Percentiles rank a stretch among this genome's conserved stretches.
phyloP scores from a whole-genome alignment of 1,140 invertebrate species.

The Popillia japonica region DNA sequence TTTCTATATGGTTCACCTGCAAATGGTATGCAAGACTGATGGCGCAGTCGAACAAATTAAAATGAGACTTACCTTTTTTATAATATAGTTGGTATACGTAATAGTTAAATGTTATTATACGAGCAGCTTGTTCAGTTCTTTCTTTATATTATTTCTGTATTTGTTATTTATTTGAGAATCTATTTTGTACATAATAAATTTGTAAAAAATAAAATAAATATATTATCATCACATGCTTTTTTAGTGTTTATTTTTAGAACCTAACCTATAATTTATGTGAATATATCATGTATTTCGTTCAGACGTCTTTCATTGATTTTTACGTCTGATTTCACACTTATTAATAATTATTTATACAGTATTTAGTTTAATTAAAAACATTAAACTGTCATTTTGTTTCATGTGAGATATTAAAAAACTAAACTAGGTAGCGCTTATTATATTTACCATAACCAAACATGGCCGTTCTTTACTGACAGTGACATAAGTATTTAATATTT shows the following conservation, averaged over 20 bases:
- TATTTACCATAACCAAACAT: too few species aligned
- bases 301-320: too few species aligned
- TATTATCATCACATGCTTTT: not conserved
- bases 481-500: too few species aligned
- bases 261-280: not conserved
- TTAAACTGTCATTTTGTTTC: too few species aligned
- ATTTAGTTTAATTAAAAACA: too few species aligned
- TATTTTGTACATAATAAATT: slow-evolving; percentile 38
- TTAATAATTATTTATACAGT: too few species aligned
- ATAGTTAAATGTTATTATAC: slow-evolving; percentile 26
- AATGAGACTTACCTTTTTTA: not conserved
- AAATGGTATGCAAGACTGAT: not conserved
- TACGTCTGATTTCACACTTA: too few species aligned
- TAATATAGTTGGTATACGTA: slow-evolving; percentile 17
- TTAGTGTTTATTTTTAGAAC: not conserved
- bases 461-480: too few species aligned
- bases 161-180: slow-evolving; percentile 37
- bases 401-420: too few species aligned
- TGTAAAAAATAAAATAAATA: slow-evolving; percentile 36
- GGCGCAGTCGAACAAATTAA: not conserved
- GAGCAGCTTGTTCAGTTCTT: slow-evolving; percentile 31
- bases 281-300: too few species aligned
- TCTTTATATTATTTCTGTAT: not conserved
- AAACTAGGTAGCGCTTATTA: too few species aligned
- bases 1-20: not conserved